Evolutionary conservation across 92 coral and sea anemone species (phyloP).

Genomic region (Hydrozoanthus gracilis): DNA sequence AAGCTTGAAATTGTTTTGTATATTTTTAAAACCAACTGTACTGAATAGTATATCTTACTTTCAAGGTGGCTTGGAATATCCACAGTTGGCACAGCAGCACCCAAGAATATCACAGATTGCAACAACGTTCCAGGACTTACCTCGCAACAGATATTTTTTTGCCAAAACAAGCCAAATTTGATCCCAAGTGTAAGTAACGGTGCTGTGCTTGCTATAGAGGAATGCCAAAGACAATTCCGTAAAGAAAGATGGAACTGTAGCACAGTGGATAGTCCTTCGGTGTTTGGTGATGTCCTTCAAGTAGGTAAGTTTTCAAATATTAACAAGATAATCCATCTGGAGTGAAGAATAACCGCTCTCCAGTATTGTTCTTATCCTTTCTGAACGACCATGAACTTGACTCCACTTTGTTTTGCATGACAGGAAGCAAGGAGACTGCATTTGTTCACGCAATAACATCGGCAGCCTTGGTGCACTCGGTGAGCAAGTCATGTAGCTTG

Average conservation of each 20-base stretch:
- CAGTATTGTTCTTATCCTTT: not conserved
- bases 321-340: not conserved
- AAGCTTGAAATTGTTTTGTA: not conserved
- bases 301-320: not conserved
- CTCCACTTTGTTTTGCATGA: slow-evolving; percentile 11
- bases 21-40: not conserved
- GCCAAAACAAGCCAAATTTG: slow-evolving; percentile 88
- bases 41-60: slow-evolving; percentile 33
- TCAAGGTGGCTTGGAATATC: slow-evolving; percentile 90
- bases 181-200: slow-evolving; percentile 90
- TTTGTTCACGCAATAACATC: slow-evolving; percentile 94
- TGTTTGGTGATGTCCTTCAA: slow-evolving; percentile 80
- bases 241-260: slow-evolving; percentile 95
- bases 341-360: not conserved
- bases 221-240: slow-evolving; percentile 89
- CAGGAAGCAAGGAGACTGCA: slow-evolving; percentile 98
- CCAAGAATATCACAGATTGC: slow-evolving; percentile 67
- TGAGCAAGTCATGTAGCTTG: slow-evolving; percentile 84
- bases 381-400: not conserved
- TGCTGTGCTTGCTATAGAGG: slow-evolving; percentile 82
- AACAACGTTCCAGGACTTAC: slow-evolving; percentile 86
- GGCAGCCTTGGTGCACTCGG: slow-evolving; percentile 98
- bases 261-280: slow-evolving; percentile 82
- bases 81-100: slow-evolving; percentile 55
- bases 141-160: slow-evolving; percentile 77